phyloP scores from a whole-genome alignment of 2,888 invertebrate species.

The Spialia ferax region DNA sequence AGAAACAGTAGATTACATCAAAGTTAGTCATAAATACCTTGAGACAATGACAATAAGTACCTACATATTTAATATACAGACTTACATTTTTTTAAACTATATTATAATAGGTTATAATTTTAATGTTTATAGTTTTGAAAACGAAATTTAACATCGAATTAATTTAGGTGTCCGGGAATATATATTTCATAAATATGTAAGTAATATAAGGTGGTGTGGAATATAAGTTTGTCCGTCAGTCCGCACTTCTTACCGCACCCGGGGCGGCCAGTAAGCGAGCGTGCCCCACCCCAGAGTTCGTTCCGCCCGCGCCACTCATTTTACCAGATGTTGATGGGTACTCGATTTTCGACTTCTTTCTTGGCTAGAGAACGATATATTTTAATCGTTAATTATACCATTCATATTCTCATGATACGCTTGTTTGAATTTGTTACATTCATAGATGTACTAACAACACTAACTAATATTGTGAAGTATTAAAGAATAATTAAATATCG shows the following conservation, averaged over 20 bases:
- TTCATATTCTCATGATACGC: not conserved
- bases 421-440: not conserved
- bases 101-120: too few relatives aligned
- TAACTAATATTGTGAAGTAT: not conserved
- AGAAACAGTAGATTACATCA: too few relatives aligned
- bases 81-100: too few relatives aligned
- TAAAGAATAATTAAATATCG: not conserved
- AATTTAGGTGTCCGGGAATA: too few relatives aligned
- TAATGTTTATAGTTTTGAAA: too few relatives aligned
- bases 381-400: constrained; percentile 43
- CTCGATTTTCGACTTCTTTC: constrained; percentile 77
- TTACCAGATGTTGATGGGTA: constrained; percentile 57
- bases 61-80: too few relatives aligned
- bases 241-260: constrained; percentile 39
- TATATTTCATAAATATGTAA: not conserved
- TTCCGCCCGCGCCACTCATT: constrained; percentile 63
- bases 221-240: constrained; percentile 22
- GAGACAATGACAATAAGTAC: too few relatives aligned
- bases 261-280: constrained; percentile 21
- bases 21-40: too few relatives aligned
- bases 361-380: constrained; percentile 70
- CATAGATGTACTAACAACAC: not conserved
- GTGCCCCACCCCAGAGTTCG: constrained; percentile 78
- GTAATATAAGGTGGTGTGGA: constrained; percentile 9
- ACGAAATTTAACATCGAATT: too few relatives aligned